Evolutionary conservation across 1,140 invertebrate species (phyloP).

Genomic region (Panagrolaimus sp.): DNA sequence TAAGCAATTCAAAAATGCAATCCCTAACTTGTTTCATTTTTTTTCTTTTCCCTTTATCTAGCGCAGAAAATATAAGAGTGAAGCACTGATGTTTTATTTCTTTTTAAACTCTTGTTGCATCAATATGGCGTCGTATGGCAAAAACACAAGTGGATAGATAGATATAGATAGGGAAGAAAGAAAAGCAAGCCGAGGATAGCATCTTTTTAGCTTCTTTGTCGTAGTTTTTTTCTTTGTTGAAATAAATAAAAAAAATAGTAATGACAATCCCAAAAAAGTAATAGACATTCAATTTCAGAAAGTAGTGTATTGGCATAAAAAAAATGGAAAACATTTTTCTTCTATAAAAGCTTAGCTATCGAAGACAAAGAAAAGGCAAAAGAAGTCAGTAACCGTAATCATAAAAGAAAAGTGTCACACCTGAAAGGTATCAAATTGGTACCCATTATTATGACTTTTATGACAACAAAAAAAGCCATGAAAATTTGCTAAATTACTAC

Average conservation of each 20-base stretch:
- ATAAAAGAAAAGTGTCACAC: no score
- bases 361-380: no score
- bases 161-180: neutral
- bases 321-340: neutral
- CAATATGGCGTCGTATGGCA: slow-evolving; percentile 13
- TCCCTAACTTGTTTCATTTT: neutral
- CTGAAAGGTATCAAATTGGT: no score
- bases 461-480: no score
- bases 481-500: no score
- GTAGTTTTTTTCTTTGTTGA: neutral
- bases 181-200: no score
- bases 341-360: no score
- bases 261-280: neutral
- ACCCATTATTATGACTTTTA: no score
- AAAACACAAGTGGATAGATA: slow-evolving; percentile 13
- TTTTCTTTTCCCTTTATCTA: slow-evolving; percentile 5
- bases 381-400: no score
- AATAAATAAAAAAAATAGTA: slow-evolving; percentile 6
- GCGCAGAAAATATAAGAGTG: slow-evolving; percentile 1
- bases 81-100: no score
- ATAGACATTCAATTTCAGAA: neutral
- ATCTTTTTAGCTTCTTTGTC: neutral
- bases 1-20: neutral
- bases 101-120: neutral
- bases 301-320: neutral